These are phyloP conservation scores for Hylaeus volcanicus DNA, from an alignment of 1,140 invertebrate genomes.

Conservation along the genomic window DNA sequence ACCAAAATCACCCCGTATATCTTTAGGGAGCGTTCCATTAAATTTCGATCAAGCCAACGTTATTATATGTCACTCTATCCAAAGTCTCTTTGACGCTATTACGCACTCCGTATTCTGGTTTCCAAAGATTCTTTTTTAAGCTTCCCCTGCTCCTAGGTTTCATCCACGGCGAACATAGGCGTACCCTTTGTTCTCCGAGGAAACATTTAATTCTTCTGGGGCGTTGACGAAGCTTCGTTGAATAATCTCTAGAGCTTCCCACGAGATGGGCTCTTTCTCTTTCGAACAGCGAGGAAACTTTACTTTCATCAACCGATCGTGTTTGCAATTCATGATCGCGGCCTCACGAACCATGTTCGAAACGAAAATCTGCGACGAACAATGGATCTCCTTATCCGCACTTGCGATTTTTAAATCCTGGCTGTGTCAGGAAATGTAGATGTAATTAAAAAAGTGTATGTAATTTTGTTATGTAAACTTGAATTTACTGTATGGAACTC, in stretches of 20 bases:
- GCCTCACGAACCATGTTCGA: background rate
- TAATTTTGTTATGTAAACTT: too few relatives aligned
- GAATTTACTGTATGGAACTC: too few relatives aligned
- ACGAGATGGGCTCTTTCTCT: background rate
- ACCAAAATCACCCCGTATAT: too few relatives aligned
- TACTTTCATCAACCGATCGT: background rate
- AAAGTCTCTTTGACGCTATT: slow-evolving; percentile 1
- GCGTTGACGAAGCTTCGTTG: background rate
- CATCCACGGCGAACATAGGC: background rate
- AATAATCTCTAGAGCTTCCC: background rate
- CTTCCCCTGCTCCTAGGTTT: background rate
- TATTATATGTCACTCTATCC: slow-evolving; percentile 3
- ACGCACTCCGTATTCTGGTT: background rate
- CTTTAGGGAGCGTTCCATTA: background rate
- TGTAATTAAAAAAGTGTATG: too few relatives aligned
- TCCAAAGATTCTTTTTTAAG: background rate
- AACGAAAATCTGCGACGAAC: background rate
- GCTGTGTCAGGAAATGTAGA: too few relatives aligned
- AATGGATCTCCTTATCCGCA: too few relatives aligned
- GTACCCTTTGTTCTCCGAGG: background rate
- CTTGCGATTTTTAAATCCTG: too few relatives aligned
- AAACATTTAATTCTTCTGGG: slow-evolving; percentile 30
- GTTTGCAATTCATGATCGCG: background rate
- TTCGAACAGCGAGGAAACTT: background rate
- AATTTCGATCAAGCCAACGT: slow-evolving; percentile 5